Percentiles rank a stretch among this genome's conserved stretches.
Conservation (phyloP, 2,113 vertebrate species). For the Chamaetylas fuelleborni region DNA sequence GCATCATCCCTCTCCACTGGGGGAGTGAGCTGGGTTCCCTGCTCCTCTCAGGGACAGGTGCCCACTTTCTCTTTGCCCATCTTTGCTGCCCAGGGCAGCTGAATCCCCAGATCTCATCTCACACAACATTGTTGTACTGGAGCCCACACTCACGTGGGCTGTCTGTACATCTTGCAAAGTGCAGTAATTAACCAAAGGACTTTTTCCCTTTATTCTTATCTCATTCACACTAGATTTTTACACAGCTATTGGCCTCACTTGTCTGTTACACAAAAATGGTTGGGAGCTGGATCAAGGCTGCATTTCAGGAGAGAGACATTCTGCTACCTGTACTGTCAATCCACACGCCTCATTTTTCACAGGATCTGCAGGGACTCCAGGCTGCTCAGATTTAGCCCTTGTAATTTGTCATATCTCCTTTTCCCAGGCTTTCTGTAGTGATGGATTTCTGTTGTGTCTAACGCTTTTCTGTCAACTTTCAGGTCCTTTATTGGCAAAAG, state of each 20-base stretch:
- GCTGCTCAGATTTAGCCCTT: background rate
- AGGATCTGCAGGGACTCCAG: background rate
- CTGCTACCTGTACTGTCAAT: background rate
- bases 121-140: fast-evolving
- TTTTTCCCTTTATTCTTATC: background rate
- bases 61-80: background rate
- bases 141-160: background rate
- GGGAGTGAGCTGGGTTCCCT: background rate
- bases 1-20: fast-evolving
- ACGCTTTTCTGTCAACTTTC: background rate
- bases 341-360: background rate
- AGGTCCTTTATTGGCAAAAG: constrained; percentile 14
- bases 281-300: background rate
- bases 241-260: background rate
- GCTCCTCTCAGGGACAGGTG: fast-evolving
- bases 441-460: background rate
- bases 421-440: constrained; percentile 28
- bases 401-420: constrained; percentile 48
- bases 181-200: background rate
- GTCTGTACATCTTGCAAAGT: background rate
- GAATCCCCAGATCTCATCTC: background rate
- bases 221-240: background rate
- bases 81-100: background rate
- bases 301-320: background rate
- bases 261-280: background rate